phyloP scores from a whole-genome alignment of 2,113 vertebrate genomes.

The Clupea harengus region DNA sequence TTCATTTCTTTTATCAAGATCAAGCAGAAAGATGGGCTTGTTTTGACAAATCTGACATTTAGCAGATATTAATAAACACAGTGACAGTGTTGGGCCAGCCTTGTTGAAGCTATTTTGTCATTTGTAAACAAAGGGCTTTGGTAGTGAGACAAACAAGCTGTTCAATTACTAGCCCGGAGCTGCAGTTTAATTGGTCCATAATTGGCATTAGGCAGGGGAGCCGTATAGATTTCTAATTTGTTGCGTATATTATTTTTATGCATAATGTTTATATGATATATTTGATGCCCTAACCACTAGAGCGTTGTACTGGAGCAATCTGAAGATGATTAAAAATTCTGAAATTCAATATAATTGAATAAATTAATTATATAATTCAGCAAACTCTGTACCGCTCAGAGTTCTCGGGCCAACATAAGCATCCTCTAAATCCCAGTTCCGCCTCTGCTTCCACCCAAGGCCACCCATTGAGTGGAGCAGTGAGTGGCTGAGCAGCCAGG shows the following conservation, averaged over 20 bases:
- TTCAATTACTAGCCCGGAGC: background rate
- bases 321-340: background rate
- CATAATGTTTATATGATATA: background rate
- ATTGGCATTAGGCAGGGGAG: background rate
- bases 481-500: too few species aligned
- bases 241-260: background rate
- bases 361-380: background rate
- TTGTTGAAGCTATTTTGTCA: too few species aligned
- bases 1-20: background rate
- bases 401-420: background rate
- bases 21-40: background rate
- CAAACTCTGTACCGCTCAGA: background rate
- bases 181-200: background rate
- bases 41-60: background rate
- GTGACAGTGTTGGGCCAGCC: too few species aligned
- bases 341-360: too few species aligned
- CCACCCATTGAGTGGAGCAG: too few species aligned
- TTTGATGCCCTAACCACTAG: background rate
- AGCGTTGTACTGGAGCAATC: background rate
- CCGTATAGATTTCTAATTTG: background rate
- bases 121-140: background rate
- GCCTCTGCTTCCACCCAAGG: too few species aligned
- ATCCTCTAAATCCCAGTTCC: background rate
- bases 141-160: background rate
- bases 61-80: too few species aligned